A percentile compares a stretch with the other conserved stretches of the same genome.
Conservation (phyloP, 2,113 vertebrate species). For the Boleophthalmus pectinirostris region DNA sequence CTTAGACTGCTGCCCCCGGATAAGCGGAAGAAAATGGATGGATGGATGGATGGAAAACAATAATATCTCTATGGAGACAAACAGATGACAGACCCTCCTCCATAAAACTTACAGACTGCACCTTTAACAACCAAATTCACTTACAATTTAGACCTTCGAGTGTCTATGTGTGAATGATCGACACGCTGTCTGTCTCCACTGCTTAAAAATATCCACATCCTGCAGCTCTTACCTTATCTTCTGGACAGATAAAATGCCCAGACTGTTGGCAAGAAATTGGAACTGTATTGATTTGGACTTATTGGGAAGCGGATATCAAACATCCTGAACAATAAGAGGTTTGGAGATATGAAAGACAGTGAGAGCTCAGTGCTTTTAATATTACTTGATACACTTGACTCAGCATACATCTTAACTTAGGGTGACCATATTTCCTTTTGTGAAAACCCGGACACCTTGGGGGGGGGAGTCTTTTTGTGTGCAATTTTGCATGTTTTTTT, state of each 20-base stretch:
- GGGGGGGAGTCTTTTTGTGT: no score
- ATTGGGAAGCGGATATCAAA: constrained; percentile 48
- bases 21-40: no score
- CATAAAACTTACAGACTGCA: no score
- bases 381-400: background rate
- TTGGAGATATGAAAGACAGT: background rate
- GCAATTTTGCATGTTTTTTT: no score
- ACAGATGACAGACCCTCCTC: no score
- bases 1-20: no score
- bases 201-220: constrained; percentile 27
- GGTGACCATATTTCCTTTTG: no score
- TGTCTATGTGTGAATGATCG: constrained; percentile 37
- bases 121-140: no score
- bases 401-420: background rate
- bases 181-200: constrained; percentile 6
- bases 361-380: background rate
- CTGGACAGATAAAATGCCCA: constrained; percentile 20
- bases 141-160: background rate
- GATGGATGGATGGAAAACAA: no score
- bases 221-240: constrained; percentile 42
- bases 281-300: constrained; percentile 47
- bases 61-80: no score
- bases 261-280: constrained; percentile 45
- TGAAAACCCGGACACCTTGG: no score
- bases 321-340: constrained; percentile 26